A percentile compares a stretch with the other conserved stretches of the same genome.
phyloP scores from a whole-genome alignment of 2,888 invertebrate species.

The Drosophila suboccidentalis region DNA sequence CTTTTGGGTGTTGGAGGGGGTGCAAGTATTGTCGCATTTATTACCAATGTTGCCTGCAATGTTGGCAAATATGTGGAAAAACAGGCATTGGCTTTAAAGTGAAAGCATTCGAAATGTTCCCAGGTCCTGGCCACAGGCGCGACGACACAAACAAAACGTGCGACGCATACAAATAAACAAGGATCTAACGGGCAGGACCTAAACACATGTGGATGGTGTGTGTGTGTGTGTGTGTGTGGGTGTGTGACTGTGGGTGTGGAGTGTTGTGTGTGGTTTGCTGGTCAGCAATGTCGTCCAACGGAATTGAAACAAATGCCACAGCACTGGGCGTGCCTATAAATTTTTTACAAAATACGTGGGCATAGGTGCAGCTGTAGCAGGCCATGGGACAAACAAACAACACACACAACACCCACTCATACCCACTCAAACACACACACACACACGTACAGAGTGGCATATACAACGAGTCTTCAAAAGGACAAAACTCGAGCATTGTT shows the following conservation, averaged over 20 bases:
- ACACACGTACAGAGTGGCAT: conserved; percentile 10
- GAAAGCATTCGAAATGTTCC: conserved; percentile 68
- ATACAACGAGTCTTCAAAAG: conserved; percentile 54
- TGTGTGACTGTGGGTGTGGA: conserved; percentile 20
- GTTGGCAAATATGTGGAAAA: conserved; percentile 64
- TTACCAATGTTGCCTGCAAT: conserved; percentile 64
- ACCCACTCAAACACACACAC: neutral
- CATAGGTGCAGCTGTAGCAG: conserved; percentile 60
- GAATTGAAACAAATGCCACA: conserved; percentile 79
- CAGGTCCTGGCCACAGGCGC: conserved; percentile 72
- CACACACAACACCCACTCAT: conserved; percentile 15
- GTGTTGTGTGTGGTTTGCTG: conserved; percentile 24
- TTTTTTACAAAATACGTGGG: conserved; percentile 76
- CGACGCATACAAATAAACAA: conserved; percentile 78
- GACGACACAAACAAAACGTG: conserved; percentile 81
- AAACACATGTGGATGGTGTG: conserved; percentile 4
- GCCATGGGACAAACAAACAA: conserved; percentile 36
- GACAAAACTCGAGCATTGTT: conserved; percentile 72
- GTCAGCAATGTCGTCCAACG: conserved; percentile 41
- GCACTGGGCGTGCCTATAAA: conserved; percentile 75
- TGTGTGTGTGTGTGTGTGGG: conserved; percentile 1
- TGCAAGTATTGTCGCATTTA: conserved; percentile 73
- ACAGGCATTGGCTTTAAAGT: conserved; percentile 68
- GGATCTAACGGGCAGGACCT: conserved; percentile 32
- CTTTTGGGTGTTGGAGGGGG: neutral